A percentile compares a stretch with the other conserved stretches of the same genome.
phyloP scores from a whole-genome alignment of 2,888 invertebrate genomes.

The Dryococelus australis region DNA sequence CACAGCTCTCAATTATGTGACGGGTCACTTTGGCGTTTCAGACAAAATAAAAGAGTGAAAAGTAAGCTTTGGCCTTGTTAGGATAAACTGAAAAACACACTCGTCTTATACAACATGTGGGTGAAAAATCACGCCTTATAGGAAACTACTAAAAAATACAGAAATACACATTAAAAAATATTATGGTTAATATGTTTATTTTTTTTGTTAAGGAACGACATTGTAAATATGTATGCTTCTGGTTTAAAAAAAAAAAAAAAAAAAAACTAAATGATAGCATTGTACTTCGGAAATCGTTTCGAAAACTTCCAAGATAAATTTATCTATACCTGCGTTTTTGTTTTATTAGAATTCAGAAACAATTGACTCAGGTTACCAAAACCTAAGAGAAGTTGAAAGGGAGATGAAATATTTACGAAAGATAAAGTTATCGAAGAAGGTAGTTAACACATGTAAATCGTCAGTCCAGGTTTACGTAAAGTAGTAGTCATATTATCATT shows the following conservation, averaged over 20 bases:
- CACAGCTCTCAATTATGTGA: neutral
- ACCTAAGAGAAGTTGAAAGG: neutral
- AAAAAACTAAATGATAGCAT: too few relatives aligned
- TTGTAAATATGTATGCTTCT: neutral
- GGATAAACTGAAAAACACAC: neutral
- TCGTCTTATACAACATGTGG: neutral
- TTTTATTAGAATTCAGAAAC: too few relatives aligned
- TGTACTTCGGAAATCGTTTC: too few relatives aligned
- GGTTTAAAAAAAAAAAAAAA: too few relatives aligned
- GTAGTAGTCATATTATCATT: neutral
- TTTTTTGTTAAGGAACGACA: neutral
- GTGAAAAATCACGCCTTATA: neutral
- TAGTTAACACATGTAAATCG: neutral
- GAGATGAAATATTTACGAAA: neutral
- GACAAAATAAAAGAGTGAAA: neutral
- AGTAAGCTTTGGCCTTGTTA: constrained; percentile 27
- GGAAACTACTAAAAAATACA: neutral
- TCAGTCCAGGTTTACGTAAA: neutral
- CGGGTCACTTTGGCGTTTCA: constrained; percentile 16
- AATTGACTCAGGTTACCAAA: neutral
- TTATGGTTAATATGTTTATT: neutral
- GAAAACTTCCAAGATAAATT: too few relatives aligned
- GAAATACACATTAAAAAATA: neutral
- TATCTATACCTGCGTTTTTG: too few relatives aligned
- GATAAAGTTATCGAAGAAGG: too few relatives aligned